A percentile compares a stretch with the other conserved stretches of the same genome.
Conservation (phyloP, 2,888 invertebrate species). For the Tethea ocularis region DNA sequence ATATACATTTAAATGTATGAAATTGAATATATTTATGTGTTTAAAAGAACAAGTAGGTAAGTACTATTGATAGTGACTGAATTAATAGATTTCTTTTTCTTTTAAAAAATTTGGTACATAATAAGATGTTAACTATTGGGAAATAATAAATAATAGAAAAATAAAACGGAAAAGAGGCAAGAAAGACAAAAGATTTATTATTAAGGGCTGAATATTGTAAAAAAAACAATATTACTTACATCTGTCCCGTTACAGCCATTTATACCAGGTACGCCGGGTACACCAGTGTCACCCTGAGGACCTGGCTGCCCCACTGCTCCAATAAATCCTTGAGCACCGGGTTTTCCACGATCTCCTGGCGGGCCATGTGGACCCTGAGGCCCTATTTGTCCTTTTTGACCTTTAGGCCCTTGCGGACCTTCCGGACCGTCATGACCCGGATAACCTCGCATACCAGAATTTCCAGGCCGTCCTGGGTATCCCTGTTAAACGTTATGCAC, state of each 20-base stretch:
- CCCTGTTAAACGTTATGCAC: constrained; percentile 80
- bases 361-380: constrained; percentile 91
- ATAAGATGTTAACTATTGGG: too few species aligned
- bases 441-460: constrained; percentile 89
- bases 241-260: constrained; percentile 99
- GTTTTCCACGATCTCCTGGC: constrained; percentile 93
- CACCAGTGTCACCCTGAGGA: constrained; percentile 86
- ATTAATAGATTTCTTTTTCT: too few species aligned
- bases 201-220: too few species aligned
- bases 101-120: too few species aligned
- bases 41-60: too few species aligned
- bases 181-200: too few species aligned
- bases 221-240: constrained; percentile 85
- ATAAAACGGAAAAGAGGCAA: too few species aligned
- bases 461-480: constrained; percentile 88
- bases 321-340: constrained; percentile 94
- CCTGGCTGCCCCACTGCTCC: constrained; percentile 93
- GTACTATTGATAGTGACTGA: too few species aligned
- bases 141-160: too few species aligned
- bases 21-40: too few species aligned
- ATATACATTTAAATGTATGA: too few species aligned
- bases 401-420: constrained; percentile 94
- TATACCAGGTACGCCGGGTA: constrained; percentile 91
- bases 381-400: constrained; percentile 94
- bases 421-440: constrained; percentile 92